Evolutionary conservation across 1,140 invertebrate species (phyloP).

Genomic region (Euura lappo): DNA sequence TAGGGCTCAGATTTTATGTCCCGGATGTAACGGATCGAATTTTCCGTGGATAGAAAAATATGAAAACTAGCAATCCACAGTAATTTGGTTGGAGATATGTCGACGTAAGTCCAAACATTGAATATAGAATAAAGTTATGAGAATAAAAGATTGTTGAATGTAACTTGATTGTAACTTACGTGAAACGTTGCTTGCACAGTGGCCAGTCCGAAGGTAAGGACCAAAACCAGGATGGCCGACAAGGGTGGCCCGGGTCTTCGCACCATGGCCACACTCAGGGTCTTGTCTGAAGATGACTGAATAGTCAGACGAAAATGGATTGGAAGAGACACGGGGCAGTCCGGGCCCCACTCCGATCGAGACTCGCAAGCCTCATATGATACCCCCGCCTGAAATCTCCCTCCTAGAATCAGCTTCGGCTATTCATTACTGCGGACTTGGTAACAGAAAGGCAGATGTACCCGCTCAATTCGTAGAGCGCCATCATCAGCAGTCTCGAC

Average conservation of each 20-base stretch:
- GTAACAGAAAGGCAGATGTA: neutral
- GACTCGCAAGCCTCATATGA: neutral
- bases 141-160: too few species aligned
- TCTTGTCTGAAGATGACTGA: neutral
- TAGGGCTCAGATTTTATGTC: too few species aligned
- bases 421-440: too few species aligned
- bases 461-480: neutral
- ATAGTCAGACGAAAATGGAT: neutral
- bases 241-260: slow-evolving; percentile 24
- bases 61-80: too few species aligned
- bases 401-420: neutral
- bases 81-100: too few species aligned
- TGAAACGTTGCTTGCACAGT: slow-evolving; percentile 29
- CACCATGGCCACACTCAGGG: slow-evolving; percentile 16
- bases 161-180: slow-evolving; percentile 31
- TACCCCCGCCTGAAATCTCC: neutral
- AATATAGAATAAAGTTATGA: too few species aligned
- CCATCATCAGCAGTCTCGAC: neutral
- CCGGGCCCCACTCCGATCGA: neutral
- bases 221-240: slow-evolving; percentile 22
- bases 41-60: too few species aligned
- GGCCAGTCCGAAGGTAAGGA: slow-evolving; percentile 26
- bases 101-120: too few species aligned
- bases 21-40: too few species aligned
- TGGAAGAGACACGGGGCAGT: neutral